Evolutionary conservation across 2,888 invertebrate genomes (phyloP).

Genomic region (Cephus sareptanus): DNA sequence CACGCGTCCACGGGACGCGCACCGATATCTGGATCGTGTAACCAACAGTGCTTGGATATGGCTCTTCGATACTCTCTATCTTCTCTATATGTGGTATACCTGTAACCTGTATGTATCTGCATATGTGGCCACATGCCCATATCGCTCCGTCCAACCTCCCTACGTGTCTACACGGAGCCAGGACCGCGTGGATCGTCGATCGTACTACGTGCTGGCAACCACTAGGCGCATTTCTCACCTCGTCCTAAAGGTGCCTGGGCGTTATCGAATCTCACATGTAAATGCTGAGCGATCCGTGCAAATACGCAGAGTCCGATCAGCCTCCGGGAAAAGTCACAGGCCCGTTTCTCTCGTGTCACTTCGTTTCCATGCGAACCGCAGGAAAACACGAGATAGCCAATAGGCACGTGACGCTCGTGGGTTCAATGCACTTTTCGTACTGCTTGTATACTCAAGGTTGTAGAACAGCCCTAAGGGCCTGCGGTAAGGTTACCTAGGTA

Average conservation of each 20-base stretch:
- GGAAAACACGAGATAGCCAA: background rate
- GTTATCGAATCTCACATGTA: conserved; percentile 47
- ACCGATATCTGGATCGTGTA: conserved; percentile 45
- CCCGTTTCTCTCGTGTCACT: background rate
- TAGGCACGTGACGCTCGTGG: background rate
- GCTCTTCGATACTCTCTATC: background rate
- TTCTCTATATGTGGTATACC: background rate
- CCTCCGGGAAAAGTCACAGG: background rate
- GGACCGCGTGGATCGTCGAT: conserved; percentile 17
- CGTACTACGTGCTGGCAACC: conserved; percentile 12
- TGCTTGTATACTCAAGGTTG: conserved; percentile 5
- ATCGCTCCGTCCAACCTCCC: background rate
- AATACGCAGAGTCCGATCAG: background rate
- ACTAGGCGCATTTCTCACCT: conserved; percentile 18
- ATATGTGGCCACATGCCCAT: background rate
- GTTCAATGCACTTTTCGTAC: conserved; percentile 19
- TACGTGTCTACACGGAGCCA: background rate
- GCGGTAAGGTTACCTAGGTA: conserved; percentile 19
- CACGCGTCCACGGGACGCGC: conserved; percentile 9
- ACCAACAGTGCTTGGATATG: conserved; percentile 15
- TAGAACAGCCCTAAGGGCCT: conserved; percentile 4
- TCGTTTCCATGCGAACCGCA: background rate
- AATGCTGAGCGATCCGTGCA: conserved; percentile 29
- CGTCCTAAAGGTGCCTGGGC: conserved; percentile 26
- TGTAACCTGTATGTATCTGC: background rate